Evolutionary conservation across 2,888 invertebrate species (phyloP).

Genomic region (Hyposoter didymator): DNA sequence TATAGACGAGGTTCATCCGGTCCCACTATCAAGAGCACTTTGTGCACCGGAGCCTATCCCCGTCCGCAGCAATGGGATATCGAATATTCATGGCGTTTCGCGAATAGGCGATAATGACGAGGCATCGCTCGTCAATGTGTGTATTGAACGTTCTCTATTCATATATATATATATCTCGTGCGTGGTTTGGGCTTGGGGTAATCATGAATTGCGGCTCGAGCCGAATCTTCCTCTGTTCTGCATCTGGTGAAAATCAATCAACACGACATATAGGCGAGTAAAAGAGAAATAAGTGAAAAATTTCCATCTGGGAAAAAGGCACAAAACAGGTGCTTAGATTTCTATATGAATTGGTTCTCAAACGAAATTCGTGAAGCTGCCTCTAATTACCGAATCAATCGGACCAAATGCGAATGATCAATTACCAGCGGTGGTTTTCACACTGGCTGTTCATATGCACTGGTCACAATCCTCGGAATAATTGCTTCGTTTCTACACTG

Average conservation of each 20-base stretch:
- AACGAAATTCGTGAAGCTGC: slow-evolving; percentile 47
- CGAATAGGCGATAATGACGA: slow-evolving; percentile 68
- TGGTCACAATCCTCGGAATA: slow-evolving; percentile 50
- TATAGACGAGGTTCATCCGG: slow-evolving; percentile 41
- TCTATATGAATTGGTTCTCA: slow-evolving; percentile 10
- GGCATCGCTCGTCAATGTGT: slow-evolving; percentile 51
- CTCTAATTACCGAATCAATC: slow-evolving; percentile 56
- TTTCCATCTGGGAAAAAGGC: neutral
- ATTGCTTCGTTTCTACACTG: slow-evolving; percentile 54
- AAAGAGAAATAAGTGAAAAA: slow-evolving; percentile 4
- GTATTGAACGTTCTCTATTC: neutral
- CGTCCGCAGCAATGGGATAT: slow-evolving; percentile 61
- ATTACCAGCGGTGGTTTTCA: slow-evolving; percentile 18
- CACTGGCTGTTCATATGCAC: slow-evolving; percentile 13
- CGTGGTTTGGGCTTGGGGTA: slow-evolving; percentile 30
- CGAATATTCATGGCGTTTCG: slow-evolving; percentile 67
- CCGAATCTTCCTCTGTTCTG: slow-evolving; percentile 14
- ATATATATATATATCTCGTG: slow-evolving; percentile 22
- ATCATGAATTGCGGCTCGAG: slow-evolving; percentile 45
- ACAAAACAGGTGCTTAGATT: neutral
- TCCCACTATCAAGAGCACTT: slow-evolving; percentile 60
- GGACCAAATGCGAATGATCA: slow-evolving; percentile 46
- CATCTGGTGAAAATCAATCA: slow-evolving; percentile 27
- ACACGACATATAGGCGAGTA: neutral
- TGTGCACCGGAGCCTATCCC: slow-evolving; percentile 62